Conservation (phyloP, 2,797 vertebrate species). For the Holocentrus rufus region DNA sequence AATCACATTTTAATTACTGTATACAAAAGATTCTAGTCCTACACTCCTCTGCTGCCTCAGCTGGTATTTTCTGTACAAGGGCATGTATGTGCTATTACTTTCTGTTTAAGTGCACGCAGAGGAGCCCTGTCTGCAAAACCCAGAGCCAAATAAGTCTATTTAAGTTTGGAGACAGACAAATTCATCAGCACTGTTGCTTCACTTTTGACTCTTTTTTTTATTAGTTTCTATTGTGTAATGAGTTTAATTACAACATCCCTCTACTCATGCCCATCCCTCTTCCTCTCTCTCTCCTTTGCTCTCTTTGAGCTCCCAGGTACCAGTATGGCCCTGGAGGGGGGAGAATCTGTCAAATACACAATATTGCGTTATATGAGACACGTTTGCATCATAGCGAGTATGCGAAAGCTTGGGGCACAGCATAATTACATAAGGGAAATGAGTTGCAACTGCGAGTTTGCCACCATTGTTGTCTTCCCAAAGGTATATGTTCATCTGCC, state of each 20-base stretch:
- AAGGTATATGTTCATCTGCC: conserved; percentile 8
- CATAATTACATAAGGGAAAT: conserved; percentile 68
- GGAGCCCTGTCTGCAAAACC: not conserved
- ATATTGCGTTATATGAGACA: conserved; percentile 52
- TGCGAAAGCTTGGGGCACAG: conserved; percentile 32
- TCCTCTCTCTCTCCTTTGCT: not conserved
- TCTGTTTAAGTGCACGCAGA: conserved; percentile 17
- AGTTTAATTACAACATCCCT: conserved; percentile 26
- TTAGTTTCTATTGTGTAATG: conserved; percentile 9
- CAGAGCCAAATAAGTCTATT: not conserved
- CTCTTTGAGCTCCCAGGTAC: conserved; percentile 24
- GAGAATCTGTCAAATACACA: conserved; percentile 44
- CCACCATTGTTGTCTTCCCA: conserved; percentile 35
- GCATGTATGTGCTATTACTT: conserved; percentile 19
- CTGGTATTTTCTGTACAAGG: conserved; percentile 30
- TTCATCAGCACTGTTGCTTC: conserved; percentile 6
- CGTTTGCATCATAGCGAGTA: conserved; percentile 53
- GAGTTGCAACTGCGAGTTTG: conserved; percentile 47
- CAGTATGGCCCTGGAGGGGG: conserved; percentile 14
- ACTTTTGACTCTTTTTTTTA: not conserved
- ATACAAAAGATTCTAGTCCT: conserved; percentile 20
- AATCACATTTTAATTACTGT: conserved; percentile 61
- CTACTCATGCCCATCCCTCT: not conserved
- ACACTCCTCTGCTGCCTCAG: conserved; percentile 29
- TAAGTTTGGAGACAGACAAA: conserved; percentile 3